Percentiles rank a stretch among this genome's conserved stretches.
phyloP scores from a whole-genome alignment of 2,797 vertebrate species.

The Anabas testudineus region DNA sequence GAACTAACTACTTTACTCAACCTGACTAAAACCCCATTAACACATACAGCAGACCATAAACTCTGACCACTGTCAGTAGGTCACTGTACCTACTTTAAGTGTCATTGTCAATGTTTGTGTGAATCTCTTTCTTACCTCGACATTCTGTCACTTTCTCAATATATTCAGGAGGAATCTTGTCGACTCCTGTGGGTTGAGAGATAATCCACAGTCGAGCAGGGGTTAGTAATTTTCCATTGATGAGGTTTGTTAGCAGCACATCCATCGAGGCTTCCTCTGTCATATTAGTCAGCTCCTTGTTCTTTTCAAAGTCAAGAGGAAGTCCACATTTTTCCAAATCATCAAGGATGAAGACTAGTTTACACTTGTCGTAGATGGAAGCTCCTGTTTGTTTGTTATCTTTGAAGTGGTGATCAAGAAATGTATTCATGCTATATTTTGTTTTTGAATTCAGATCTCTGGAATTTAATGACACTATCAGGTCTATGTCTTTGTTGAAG shows the following conservation, averaged over 20 bases:
- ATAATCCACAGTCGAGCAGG: constrained; percentile 54
- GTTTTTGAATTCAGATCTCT: constrained; percentile 46
- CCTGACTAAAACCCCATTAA: too few relatives aligned
- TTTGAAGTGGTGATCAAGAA: constrained; percentile 33
- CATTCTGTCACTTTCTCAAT: too few relatives aligned
- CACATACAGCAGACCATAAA: too few relatives aligned
- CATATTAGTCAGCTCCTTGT: constrained; percentile 4
- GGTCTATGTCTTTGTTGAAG: fast-evolving
- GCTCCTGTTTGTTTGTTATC: fast-evolving
- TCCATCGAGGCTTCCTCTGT: constrained; percentile 32
- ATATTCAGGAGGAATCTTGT: too few relatives aligned
- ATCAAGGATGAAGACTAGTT: too few relatives aligned
- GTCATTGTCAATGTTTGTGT: too few relatives aligned
- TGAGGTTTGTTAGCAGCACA: constrained; percentile 55
- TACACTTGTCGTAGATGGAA: too few relatives aligned
- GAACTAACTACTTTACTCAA: too few relatives aligned
- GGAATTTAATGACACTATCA: constrained; percentile 56
- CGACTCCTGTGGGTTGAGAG: constrained; percentile 24
- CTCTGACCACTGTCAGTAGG: too few relatives aligned
- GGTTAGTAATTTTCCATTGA: constrained; percentile 53
- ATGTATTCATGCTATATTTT: constrained; percentile 44
- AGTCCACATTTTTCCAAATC: too few relatives aligned
- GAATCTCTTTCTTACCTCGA: too few relatives aligned
- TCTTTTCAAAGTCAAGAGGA: constrained; percentile 38
- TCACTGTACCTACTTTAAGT: too few relatives aligned